Percentiles rank a stretch among this genome's conserved stretches.
These are phyloP conservation scores for Cromileptes altivelis DNA, from an alignment of 2,113 vertebrate species.

Conservation along the genomic window DNA sequence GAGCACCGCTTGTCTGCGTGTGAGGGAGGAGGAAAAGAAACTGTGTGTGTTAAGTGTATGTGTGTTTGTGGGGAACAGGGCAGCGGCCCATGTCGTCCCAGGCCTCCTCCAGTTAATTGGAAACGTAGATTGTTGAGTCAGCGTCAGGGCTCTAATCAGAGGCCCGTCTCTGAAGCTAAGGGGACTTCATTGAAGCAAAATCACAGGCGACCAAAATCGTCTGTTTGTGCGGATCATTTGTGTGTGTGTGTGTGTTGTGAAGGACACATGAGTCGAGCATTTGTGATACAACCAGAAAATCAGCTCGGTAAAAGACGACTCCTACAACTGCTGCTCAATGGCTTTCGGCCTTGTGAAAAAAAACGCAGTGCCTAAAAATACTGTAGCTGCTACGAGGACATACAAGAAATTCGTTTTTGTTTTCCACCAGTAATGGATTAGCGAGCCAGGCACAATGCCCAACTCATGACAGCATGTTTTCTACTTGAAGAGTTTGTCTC, in stretches of 20 bases:
- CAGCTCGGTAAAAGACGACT: not conserved
- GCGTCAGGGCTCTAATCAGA: conserved; percentile 67
- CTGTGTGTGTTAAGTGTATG: not conserved
- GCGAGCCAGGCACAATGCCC: not conserved
- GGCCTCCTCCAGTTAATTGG: conserved; percentile 73
- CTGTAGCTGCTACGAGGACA: not conserved
- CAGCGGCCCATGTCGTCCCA: conserved; percentile 69
- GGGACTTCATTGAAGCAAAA: conserved; percentile 63
- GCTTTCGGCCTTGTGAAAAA: not conserved
- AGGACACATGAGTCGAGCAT: conserved; percentile 14
- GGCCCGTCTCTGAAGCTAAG: conserved; percentile 50
- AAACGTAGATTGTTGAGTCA: conserved; percentile 74
- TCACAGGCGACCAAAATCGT: conserved; percentile 47
- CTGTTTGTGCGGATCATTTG: conserved; percentile 51
- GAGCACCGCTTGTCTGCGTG: conserved; percentile 4
- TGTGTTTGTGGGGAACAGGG: conserved; percentile 73
- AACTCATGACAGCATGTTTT: conserved; percentile 24
- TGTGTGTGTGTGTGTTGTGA: not conserved
- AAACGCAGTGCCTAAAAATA: not conserved
- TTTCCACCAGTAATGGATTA: conserved; percentile 29
- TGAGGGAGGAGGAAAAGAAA: not conserved
- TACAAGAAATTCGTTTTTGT: conserved; percentile 7
- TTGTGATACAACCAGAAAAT: not conserved
- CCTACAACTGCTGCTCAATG: not conserved
- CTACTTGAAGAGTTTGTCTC: not conserved